A percentile compares a stretch with the other conserved stretches of the same genome.
These are phyloP conservation scores for Drosophila takahashii DNA, from an alignment of 1,140 invertebrate species.

Conservation along the genomic window DNA sequence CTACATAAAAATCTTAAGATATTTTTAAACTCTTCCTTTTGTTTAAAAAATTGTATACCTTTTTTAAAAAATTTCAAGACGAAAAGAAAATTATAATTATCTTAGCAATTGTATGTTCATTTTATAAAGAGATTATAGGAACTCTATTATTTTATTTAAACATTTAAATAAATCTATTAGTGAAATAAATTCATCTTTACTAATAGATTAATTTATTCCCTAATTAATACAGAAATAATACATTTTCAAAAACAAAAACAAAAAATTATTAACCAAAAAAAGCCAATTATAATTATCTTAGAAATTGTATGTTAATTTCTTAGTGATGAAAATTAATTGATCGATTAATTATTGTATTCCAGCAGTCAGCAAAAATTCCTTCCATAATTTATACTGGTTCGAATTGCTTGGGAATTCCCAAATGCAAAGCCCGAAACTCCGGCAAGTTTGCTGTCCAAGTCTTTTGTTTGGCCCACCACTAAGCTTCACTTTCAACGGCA, in stretches of 20 bases:
- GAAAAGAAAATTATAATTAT: no score
- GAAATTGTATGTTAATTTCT: constrained; percentile 18
- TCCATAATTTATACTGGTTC: constrained; percentile 10
- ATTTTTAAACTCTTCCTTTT: no score
- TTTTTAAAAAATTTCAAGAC: no score
- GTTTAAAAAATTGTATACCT: no score
- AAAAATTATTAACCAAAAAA: neutral
- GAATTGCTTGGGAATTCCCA: constrained; percentile 42
- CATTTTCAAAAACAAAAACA: no score
- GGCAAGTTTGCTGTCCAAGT: constrained; percentile 62
- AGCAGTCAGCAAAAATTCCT: constrained; percentile 23
- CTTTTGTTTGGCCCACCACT: constrained; percentile 60
- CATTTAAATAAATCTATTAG: no score
- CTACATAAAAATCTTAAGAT: neutral
- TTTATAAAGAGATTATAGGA: no score
- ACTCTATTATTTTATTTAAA: no score
- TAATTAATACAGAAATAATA: no score
- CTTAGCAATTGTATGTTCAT: no score
- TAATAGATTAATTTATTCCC: no score
- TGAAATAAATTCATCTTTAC: no score
- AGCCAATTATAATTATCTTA: neutral
- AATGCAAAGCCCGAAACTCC: constrained; percentile 20
- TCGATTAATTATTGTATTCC: constrained; percentile 23
- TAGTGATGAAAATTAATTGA: constrained; percentile 33
- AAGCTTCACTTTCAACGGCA: constrained; percentile 59